Percentiles rank a stretch among this genome's conserved stretches.
phyloP scores from a whole-genome alignment of 2,797 vertebrate species.

The Agapornis canus region DNA sequence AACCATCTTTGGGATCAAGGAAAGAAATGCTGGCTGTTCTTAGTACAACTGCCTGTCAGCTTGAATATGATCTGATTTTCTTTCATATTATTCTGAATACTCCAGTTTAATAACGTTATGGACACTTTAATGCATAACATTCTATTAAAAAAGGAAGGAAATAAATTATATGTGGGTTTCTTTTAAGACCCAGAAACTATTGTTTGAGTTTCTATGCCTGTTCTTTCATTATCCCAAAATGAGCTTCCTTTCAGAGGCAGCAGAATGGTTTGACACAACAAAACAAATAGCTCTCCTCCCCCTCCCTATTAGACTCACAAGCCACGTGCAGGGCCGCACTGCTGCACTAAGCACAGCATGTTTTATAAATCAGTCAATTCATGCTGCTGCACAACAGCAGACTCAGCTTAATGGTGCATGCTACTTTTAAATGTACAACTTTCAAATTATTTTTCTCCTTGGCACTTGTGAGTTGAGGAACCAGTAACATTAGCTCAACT shows the following conservation, averaged over 20 bases:
- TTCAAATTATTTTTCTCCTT: conserved; percentile 11
- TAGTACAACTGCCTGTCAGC: not conserved
- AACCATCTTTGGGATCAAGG: not conserved
- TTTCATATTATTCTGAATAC: conserved; percentile 1
- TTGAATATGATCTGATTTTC: not conserved
- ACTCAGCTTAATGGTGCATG: conserved; percentile 35
- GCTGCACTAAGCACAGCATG: not conserved
- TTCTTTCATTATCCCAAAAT: conserved; percentile 63
- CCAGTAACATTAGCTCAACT: not conserved
- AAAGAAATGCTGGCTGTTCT: not conserved
- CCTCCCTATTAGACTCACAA: conserved; percentile 24
- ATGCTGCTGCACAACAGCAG: not conserved
- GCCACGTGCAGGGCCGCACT: conserved; percentile 27
- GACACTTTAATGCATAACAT: not conserved
- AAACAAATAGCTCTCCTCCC: conserved; percentile 54
- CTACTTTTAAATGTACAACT: conserved; percentile 24
- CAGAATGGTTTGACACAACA: conserved; percentile 57
- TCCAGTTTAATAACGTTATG: conserved; percentile 37
- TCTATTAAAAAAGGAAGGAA: conserved; percentile 7
- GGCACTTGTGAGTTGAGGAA: not conserved
- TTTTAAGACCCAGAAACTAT: conserved; percentile 25
- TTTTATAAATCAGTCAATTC: conserved; percentile 58
- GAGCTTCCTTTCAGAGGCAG: conserved; percentile 60
- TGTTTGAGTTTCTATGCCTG: conserved; percentile 49
- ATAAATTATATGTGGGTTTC: conserved; percentile 49